These are phyloP conservation scores for Nyctereutes procyonoides DNA, from an alignment of 2,113 vertebrate species.

Conservation along the genomic window DNA sequence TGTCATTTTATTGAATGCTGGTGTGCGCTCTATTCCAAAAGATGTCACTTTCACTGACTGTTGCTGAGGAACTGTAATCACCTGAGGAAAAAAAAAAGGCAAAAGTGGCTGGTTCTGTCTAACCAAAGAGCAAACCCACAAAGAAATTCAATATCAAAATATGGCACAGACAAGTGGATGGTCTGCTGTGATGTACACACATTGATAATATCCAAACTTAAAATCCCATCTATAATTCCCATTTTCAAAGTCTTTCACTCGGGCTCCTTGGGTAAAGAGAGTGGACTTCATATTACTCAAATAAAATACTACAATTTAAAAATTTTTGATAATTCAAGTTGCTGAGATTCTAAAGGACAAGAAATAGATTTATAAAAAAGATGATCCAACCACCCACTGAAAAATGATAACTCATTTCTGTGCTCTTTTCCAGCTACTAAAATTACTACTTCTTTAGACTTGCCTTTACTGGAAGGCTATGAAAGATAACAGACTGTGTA, in stretches of 20 bases:
- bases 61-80: conserved; percentile 89
- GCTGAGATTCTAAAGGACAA: conserved; percentile 14
- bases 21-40: conserved; percentile 52
- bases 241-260: conserved; percentile 21
- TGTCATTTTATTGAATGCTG: conserved; percentile 41
- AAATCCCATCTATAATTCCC: neutral
- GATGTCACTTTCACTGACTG: conserved; percentile 65
- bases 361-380: conserved; percentile 52
- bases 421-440: conserved; percentile 41
- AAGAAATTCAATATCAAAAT: conserved; percentile 32
- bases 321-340: neutral
- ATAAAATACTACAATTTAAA: conserved; percentile 44
- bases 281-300: neutral
- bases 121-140: conserved; percentile 44
- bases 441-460: conserved; percentile 52
- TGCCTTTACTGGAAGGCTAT: conserved; percentile 16
- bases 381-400: neutral
- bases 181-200: neutral
- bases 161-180: conserved; percentile 15
- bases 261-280: neutral
- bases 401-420: conserved; percentile 45
- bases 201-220: conserved; percentile 11
- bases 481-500: neutral
- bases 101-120: conserved; percentile 49
- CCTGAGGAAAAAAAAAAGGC: conserved; percentile 85